Conservation (phyloP, 2,888 invertebrate species). For the Calameuta pallipes region DNA sequence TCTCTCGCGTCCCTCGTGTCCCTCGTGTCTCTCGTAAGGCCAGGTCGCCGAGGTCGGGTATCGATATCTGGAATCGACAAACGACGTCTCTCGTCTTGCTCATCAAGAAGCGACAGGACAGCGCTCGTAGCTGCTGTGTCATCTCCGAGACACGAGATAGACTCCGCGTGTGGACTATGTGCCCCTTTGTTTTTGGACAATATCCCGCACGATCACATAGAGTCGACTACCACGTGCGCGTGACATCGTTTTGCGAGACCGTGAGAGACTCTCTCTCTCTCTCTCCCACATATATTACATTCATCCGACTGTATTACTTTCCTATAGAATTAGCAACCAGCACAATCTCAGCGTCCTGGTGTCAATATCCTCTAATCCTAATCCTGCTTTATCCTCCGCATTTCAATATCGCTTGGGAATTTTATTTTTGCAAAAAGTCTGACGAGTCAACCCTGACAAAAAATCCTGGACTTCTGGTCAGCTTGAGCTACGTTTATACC, state of each 20-base stretch:
- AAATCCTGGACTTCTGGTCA: not conserved
- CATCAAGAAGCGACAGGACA: constrained; percentile 56
- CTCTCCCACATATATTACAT: not conserved
- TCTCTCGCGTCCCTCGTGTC: constrained; percentile 24
- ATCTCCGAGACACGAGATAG: constrained; percentile 39
- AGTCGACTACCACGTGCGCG: not conserved
- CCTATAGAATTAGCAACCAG: not conserved
- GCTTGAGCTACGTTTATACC: not conserved
- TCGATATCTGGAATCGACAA: constrained; percentile 62
- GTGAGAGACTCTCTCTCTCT: not conserved
- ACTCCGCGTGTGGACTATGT: constrained; percentile 15
- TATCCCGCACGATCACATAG: not conserved
- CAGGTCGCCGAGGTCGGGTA: constrained; percentile 54
- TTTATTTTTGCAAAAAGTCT: not conserved
- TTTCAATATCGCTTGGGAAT: not conserved
- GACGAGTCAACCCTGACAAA: not conserved
- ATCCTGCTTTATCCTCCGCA: not conserved
- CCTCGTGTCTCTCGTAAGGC: constrained; percentile 29
- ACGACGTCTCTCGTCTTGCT: constrained; percentile 58
- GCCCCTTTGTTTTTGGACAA: constrained; percentile 13
- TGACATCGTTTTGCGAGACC: not conserved
- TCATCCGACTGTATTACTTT: not conserved
- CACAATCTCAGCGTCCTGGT: not conserved
- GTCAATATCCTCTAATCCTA: not conserved
- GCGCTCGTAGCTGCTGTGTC: constrained; percentile 51